Evolutionary conservation across 2,113 vertebrate genomes (phyloP).

Genomic region (Campylomormyrus tamandua): DNA sequence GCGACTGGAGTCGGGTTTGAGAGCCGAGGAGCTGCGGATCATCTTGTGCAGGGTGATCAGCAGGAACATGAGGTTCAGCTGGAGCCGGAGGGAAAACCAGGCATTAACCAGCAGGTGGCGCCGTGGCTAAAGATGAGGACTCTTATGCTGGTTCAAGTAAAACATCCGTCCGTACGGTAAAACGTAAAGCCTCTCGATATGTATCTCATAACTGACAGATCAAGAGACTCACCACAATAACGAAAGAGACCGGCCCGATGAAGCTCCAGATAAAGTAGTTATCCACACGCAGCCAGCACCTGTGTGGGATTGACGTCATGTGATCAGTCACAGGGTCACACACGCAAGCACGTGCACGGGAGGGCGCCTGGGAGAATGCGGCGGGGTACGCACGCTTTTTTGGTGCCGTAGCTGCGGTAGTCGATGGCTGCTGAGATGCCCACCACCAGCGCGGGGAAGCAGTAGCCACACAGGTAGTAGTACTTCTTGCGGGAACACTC

Average conservation of each 20-base stretch:
- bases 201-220: conserved; percentile 8
- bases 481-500: conserved; percentile 85
- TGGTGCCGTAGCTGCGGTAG: conserved; percentile 90
- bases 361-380: neutral
- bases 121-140: neutral
- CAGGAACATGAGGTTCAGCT: conserved; percentile 88
- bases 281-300: conserved; percentile 87
- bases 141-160: neutral
- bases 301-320: conserved; percentile 41
- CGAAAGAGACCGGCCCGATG: conserved; percentile 84
- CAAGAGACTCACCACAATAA: conserved; percentile 76
- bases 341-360: neutral
- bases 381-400: conserved; percentile 77
- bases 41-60: conserved; percentile 90
- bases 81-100: neutral
- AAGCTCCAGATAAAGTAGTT: conserved; percentile 96
- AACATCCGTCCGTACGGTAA: neutral
- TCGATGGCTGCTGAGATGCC: conserved; percentile 84
- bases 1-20: conserved; percentile 85
- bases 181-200: neutral
- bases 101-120: neutral
- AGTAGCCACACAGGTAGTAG: conserved; percentile 88
- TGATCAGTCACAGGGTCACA: neutral
- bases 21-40: conserved; percentile 77
- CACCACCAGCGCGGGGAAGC: conserved; percentile 84